A percentile compares a stretch with the other conserved stretches of the same genome.
phyloP scores from a whole-genome alignment of 2,113 vertebrate genomes.

The Paedocypris sp. region DNA sequence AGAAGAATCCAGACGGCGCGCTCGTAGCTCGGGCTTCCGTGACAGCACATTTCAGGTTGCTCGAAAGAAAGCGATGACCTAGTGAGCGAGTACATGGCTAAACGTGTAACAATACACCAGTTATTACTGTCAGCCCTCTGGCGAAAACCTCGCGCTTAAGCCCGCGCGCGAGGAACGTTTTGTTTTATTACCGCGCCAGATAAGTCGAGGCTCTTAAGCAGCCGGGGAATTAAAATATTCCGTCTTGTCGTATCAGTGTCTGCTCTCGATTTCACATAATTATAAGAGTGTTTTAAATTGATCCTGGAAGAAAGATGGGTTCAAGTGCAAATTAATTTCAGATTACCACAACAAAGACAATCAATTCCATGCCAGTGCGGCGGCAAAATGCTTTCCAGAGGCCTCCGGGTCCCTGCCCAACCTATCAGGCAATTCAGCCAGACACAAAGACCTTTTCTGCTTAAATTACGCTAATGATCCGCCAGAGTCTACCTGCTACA shows the following conservation, averaged over 20 bases:
- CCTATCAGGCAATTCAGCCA: constrained; percentile 56
- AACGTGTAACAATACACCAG: constrained; percentile 76
- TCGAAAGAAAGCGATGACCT: constrained; percentile 78
- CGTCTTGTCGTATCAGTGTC: constrained; percentile 79
- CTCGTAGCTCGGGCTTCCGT: constrained; percentile 60
- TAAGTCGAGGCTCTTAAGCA: constrained; percentile 72
- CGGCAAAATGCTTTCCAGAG: constrained; percentile 79
- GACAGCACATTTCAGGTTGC: constrained; percentile 76
- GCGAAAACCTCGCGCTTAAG: constrained; percentile 89
- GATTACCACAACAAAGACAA: constrained; percentile 98
- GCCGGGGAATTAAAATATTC: constrained; percentile 91
- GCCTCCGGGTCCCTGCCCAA: constrained; percentile 69
- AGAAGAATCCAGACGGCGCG: constrained; percentile 38
- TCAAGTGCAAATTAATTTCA: constrained; percentile 99
- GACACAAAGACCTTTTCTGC: constrained; percentile 75
- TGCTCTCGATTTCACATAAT: constrained; percentile 88
- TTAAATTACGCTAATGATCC: constrained; percentile 81
- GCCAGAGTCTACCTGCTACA: constrained; percentile 59
- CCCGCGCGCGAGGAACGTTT: constrained; percentile 75
- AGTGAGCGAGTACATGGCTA: constrained; percentile 75
- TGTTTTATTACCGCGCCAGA: constrained; percentile 95
- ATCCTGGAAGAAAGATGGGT: constrained; percentile 95
- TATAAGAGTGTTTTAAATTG: constrained; percentile 90
- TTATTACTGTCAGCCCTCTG: constrained; percentile 91
- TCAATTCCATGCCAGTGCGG: constrained; percentile 77